Evolutionary conservation across 1,140 invertebrate species (phyloP).

Genomic region (Drosophila oshimai): DNA sequence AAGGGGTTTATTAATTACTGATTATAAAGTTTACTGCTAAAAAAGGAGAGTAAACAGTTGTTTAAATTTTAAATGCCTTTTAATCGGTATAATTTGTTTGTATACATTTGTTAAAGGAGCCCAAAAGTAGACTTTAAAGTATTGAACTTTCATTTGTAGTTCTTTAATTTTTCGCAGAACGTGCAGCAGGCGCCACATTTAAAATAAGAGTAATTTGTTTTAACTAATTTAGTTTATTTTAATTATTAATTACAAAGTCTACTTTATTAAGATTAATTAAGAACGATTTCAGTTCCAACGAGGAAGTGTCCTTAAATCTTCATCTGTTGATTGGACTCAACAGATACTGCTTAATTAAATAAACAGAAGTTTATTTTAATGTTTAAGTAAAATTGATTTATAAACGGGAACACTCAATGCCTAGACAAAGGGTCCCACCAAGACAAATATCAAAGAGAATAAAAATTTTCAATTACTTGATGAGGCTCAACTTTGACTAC

Average conservation of each 20-base stretch:
- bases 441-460: constrained; percentile 79
- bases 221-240: background rate
- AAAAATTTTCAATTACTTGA: constrained; percentile 61
- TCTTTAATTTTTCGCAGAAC: background rate
- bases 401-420: constrained; percentile 70
- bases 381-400: constrained; percentile 43
- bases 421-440: constrained; percentile 77
- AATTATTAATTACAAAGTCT: too few relatives aligned
- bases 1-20: constrained; percentile 21
- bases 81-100: background rate
- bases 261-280: too few relatives aligned
- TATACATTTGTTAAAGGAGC: background rate
- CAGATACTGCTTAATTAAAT: background rate
- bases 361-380: too few relatives aligned
- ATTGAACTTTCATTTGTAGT: background rate
- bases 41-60: background rate
- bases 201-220: background rate
- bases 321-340: too few relatives aligned
- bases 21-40: background rate
- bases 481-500: background rate
- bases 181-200: background rate
- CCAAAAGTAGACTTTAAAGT: constrained; percentile 24
- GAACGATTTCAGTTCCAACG: too few relatives aligned
- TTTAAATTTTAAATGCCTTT: background rate
- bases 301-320: too few relatives aligned